A percentile compares a stretch with the other conserved stretches of the same genome.
Conservation (phyloP, 1,140 invertebrate species). For the Drosophila athabasca region DNA sequence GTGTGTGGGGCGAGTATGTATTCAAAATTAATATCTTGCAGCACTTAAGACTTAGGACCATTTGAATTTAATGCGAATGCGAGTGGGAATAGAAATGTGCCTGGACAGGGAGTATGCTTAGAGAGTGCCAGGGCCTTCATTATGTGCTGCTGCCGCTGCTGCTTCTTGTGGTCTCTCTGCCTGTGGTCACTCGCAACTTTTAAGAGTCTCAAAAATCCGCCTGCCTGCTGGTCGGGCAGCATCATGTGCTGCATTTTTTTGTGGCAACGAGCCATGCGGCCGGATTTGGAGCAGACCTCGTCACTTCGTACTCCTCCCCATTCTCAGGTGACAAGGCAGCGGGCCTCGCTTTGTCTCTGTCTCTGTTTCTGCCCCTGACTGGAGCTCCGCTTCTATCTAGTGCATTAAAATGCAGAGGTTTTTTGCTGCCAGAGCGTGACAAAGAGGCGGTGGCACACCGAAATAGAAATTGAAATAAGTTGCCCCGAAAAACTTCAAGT, state of each 20-base stretch:
- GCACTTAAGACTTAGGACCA: too few species aligned
- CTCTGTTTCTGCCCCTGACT: neutral
- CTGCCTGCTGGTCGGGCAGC: too few species aligned
- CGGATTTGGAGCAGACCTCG: slow-evolving; percentile 22
- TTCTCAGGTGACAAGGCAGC: too few species aligned
- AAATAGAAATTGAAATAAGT: slow-evolving; percentile 57
- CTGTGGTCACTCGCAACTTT: slow-evolving; percentile 50
- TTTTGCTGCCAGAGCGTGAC: slow-evolving; percentile 41
- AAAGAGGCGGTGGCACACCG: slow-evolving; percentile 9
- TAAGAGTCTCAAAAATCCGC: slow-evolving; percentile 38
- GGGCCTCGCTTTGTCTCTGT: slow-evolving; percentile 2
- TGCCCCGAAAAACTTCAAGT: slow-evolving; percentile 44
- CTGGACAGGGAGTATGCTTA: too few species aligned
- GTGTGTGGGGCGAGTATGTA: slow-evolving; percentile 14
- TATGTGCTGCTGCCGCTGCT: neutral
- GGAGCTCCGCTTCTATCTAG: slow-evolving; percentile 8
- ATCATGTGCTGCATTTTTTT: slow-evolving; percentile 60
- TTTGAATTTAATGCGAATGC: too few species aligned
- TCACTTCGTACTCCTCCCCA: too few species aligned
- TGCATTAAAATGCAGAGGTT: slow-evolving; percentile 59
- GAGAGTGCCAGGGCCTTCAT: slow-evolving; percentile 2
- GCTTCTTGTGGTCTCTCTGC: slow-evolving; percentile 31
- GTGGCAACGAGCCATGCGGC: slow-evolving; percentile 45
- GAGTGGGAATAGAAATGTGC: too few species aligned
- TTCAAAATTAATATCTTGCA: slow-evolving; percentile 5